These are phyloP conservation scores for Drosophila pseudotalamancana DNA, from an alignment of 2,888 invertebrate genomes.

Conservation along the genomic window DNA sequence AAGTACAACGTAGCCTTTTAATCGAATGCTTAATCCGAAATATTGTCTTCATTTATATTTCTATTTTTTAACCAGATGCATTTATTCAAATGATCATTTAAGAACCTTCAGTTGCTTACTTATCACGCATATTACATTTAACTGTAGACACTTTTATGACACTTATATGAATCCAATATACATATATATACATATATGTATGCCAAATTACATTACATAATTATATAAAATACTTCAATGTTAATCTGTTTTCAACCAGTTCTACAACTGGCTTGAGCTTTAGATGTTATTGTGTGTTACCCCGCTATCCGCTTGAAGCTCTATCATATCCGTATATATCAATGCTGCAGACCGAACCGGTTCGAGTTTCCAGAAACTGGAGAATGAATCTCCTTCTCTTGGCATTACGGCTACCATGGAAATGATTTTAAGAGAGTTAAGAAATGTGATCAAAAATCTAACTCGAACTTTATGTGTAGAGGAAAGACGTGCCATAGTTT, in stretches of 20 bases:
- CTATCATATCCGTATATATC: not conserved
- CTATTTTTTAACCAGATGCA: not conserved
- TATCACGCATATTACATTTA: not conserved
- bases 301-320: slow-evolving; percentile 32
- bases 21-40: not conserved
- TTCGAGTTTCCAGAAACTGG: too few relatives aligned
- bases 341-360: not conserved
- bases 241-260: slow-evolving; percentile 24
- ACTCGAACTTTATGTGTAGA: too few relatives aligned
- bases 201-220: not conserved
- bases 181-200: not conserved
- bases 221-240: slow-evolving; percentile 31
- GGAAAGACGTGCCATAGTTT: too few relatives aligned
- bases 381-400: too few relatives aligned
- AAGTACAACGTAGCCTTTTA: not conserved
- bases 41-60: slow-evolving; percentile 3
- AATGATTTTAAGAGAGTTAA: too few relatives aligned
- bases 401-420: too few relatives aligned
- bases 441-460: not conserved
- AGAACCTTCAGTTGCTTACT: not conserved
- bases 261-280: slow-evolving; percentile 32
- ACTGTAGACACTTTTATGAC: slow-evolving; percentile 2
- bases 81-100: not conserved
- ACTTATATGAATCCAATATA: not conserved
- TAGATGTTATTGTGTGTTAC: slow-evolving; percentile 23